Evolutionary conservation across 2,113 vertebrate genomes (phyloP).

Genomic region (Rana temporaria): DNA sequence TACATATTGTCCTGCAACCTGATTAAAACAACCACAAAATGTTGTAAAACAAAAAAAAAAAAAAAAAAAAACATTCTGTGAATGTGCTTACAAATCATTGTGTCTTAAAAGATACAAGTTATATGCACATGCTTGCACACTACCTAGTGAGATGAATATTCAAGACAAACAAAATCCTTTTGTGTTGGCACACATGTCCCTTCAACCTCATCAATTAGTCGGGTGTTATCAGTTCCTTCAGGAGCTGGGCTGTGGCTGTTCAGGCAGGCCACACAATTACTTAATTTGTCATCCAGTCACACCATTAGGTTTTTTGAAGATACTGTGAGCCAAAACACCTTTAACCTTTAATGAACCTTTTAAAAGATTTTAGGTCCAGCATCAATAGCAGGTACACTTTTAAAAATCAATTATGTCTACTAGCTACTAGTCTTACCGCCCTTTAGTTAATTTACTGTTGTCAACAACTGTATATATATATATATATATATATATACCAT

Average conservation of each 20-base stretch:
- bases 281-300: conserved; percentile 48
- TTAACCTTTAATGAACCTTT: conserved; percentile 29
- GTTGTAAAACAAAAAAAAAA: conserved; percentile 10
- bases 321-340: background rate
- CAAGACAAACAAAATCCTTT: background rate
- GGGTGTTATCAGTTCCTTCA: conserved; percentile 27
- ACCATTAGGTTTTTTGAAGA: conserved; percentile 9
- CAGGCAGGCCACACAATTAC: conserved; percentile 36
- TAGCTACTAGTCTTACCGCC: too few relatives aligned
- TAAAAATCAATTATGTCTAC: too few relatives aligned
- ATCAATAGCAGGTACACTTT: background rate
- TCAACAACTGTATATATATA: too few relatives aligned
- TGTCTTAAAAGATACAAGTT: background rate
- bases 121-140: background rate
- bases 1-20: background rate
- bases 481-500: too few relatives aligned
- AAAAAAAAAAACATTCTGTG: background rate
- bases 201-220: conserved; percentile 51
- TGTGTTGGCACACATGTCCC: background rate
- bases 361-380: conserved; percentile 14
- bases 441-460: too few relatives aligned
- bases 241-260: conserved; percentile 16
- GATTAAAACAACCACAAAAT: conserved; percentile 1
- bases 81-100: background rate
- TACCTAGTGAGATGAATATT: background rate